phyloP scores from a whole-genome alignment of 2,888 invertebrate species.

The Allolobophora icterica region DNA sequence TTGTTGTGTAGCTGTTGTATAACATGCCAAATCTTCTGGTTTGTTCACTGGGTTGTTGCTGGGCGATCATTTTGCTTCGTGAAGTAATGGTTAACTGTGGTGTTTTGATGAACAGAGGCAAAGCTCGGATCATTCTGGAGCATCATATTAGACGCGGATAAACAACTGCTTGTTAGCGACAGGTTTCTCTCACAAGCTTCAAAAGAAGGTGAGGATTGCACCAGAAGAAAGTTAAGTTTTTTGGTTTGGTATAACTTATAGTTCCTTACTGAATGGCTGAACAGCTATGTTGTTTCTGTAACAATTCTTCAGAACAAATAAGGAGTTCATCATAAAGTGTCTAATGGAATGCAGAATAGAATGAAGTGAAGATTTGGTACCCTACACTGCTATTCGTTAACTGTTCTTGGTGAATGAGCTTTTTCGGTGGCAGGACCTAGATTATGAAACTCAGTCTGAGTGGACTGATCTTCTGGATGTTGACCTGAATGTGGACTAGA shows the following conservation, averaged over 20 bases:
- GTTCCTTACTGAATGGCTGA: too few relatives aligned
- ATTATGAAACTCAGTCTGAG: background rate
- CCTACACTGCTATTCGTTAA: background rate
- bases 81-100: background rate
- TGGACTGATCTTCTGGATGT: too few relatives aligned
- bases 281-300: too few relatives aligned
- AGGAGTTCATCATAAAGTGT: too few relatives aligned
- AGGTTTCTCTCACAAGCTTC: constrained; percentile 77
- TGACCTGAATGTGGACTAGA: too few relatives aligned
- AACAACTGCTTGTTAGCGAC: constrained; percentile 82
- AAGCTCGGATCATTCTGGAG: constrained; percentile 74
- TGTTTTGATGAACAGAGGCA: constrained; percentile 58
- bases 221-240: background rate
- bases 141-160: constrained; percentile 77
- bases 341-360: background rate
- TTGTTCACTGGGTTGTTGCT: too few relatives aligned
- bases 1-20: too few relatives aligned
- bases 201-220: constrained; percentile 71
- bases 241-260: background rate
- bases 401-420: background rate
- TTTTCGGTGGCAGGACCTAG: too few relatives aligned
- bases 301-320: too few relatives aligned
- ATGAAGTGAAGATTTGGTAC: background rate
- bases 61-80: background rate
- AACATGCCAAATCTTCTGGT: too few relatives aligned